Conservation (phyloP, 2,888 invertebrate species). For the Apotomis betuletana region DNA sequence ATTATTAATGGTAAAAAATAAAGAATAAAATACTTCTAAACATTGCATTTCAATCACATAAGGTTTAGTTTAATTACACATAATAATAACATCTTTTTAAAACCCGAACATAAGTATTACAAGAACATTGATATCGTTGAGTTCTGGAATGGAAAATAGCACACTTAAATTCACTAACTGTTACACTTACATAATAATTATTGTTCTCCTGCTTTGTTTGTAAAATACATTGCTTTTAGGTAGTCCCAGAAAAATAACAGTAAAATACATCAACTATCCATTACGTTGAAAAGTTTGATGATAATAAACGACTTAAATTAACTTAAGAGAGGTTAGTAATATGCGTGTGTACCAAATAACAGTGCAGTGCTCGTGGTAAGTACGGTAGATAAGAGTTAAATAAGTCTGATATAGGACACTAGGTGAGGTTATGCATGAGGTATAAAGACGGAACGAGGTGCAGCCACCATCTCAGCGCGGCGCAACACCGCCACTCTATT, state of each 20-base stretch:
- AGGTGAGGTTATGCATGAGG: slow-evolving; percentile 79
- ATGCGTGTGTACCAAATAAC: slow-evolving; percentile 79
- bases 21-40: slow-evolving; percentile 84
- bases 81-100: slow-evolving; percentile 81
- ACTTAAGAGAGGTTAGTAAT: slow-evolving; percentile 69
- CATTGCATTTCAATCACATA: slow-evolving; percentile 84
- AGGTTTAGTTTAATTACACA: slow-evolving; percentile 82
- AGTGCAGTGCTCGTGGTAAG: slow-evolving; percentile 78
- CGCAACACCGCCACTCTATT: slow-evolving; percentile 65
- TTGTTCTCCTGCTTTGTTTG: slow-evolving; percentile 83
- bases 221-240: slow-evolving; percentile 82
- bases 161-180: slow-evolving; percentile 84
- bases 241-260: slow-evolving; percentile 82
- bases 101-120: slow-evolving; percentile 83
- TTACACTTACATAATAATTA: slow-evolving; percentile 84
- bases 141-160: slow-evolving; percentile 84
- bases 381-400: slow-evolving; percentile 64
- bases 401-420: slow-evolving; percentile 65
- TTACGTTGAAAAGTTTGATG: slow-evolving; percentile 76
- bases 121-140: slow-evolving; percentile 83
- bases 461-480: slow-evolving; percentile 46
- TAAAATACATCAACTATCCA: slow-evolving; percentile 79
- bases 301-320: slow-evolving; percentile 72
- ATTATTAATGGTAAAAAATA: slow-evolving; percentile 84
- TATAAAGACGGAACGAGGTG: slow-evolving; percentile 64